phyloP scores from a whole-genome alignment of 2,888 invertebrate species.

The Panzeria rudis region DNA sequence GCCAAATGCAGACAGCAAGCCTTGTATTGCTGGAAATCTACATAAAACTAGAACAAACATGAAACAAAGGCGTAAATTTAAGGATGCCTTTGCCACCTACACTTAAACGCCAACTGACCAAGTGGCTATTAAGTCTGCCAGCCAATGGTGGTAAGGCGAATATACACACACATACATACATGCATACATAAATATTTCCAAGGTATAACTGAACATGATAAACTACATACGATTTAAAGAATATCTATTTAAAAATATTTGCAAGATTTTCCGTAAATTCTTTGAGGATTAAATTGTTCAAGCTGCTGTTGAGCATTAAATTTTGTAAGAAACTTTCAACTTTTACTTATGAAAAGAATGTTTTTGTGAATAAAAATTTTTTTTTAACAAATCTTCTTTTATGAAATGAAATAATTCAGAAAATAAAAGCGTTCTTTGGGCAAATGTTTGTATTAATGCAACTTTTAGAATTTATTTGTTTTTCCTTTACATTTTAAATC shows the following conservation, averaged over 20 bases:
- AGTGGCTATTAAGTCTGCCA: slow-evolving; percentile 28
- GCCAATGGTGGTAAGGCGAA: slow-evolving; percentile 1
- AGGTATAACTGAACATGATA: background rate
- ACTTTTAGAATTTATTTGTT: background rate
- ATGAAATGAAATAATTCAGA: background rate
- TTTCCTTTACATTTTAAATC: background rate
- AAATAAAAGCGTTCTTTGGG: background rate
- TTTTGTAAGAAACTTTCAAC: background rate
- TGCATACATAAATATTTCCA: background rate
- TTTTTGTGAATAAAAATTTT: too few relatives aligned
- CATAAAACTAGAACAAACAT: slow-evolving; percentile 26
- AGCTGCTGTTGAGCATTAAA: background rate
- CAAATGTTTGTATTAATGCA: background rate
- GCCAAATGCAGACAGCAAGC: background rate
- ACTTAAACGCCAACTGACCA: slow-evolving; percentile 11
- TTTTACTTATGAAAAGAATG: background rate
- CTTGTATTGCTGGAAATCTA: background rate
- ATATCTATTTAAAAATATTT: background rate
- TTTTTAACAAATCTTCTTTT: background rate
- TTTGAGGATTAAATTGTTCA: background rate
- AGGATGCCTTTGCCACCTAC: background rate
- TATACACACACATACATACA: background rate
- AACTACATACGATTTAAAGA: background rate
- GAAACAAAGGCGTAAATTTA: slow-evolving; percentile 16
- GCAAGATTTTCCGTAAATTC: background rate